Evolutionary conservation across 1,140 invertebrate species (phyloP), one percentile per base, ranked within the genome.

Genomic region (Drosophila nasuta): DNA sequence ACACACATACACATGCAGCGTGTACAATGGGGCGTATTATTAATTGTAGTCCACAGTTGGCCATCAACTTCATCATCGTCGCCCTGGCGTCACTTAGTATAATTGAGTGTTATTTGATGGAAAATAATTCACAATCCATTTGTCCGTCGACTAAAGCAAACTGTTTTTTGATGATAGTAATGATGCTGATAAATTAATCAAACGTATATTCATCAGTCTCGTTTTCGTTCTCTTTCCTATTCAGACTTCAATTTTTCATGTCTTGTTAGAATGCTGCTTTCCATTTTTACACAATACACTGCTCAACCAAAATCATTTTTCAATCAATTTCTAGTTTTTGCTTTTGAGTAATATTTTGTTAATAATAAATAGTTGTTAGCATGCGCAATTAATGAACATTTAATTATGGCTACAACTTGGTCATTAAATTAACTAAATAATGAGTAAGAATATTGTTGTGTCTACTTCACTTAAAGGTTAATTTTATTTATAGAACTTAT

Each of bases 91-190:
- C 85, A 89, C 86, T 89, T 89, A 89, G 78, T 74, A 74, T 89
- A 89, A 89, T 89, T 89, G 79, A 89, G 86, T 75, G 81, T 33
- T 71, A 73, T 81, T 89, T 85, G 75, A 89, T 89, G 86, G 81
- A 69, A 89, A 74, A 76, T 79, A 81, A 85, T 85, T 89, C 81
- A 81, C 78, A 85, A 79, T 73, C 58, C 75, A 65, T 79, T 75
- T 76, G 69, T 35, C 49, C 30, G 68, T 59, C 66, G 66, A 51
- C 20, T 25, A 56, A 73, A 67, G 66, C 52, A 54, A 70, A 86
- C 56, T 81, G 80, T 66, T 78, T 25, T 81, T 68, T 73, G 80
- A 78, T 76, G 81, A 68, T 81, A 30, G 54, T 79, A 82, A 78
- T 76, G 85, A 89, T 81, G 78, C 79, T 78, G 66, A 81, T 81